phyloP scores from a whole-genome alignment of 2,888 invertebrate species.

The Timandra comae region DNA sequence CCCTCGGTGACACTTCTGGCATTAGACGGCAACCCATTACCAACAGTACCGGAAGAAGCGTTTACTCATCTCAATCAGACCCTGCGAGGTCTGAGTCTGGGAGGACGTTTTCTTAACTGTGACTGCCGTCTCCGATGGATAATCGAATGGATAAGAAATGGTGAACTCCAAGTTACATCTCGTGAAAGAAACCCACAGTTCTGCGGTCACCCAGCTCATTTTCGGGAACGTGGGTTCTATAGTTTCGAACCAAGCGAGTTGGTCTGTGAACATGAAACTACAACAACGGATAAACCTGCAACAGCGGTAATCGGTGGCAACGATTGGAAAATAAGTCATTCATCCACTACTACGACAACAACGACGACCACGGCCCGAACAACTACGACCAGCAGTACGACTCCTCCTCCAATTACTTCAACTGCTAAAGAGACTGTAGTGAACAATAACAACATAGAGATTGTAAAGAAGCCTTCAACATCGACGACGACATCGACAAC shows the following conservation, averaged over 20 bases:
- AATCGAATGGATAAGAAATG: slow-evolving; percentile 91
- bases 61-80: slow-evolving; percentile 88
- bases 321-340: slow-evolving; percentile 40
- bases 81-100: slow-evolving; percentile 89
- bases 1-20: slow-evolving; percentile 91
- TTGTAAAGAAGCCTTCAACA: slow-evolving; percentile 31
- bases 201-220: slow-evolving; percentile 88
- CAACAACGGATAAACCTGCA: slow-evolving; percentile 37
- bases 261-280: slow-evolving; percentile 72
- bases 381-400: slow-evolving; percentile 27
- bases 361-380: slow-evolving; percentile 38
- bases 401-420: slow-evolving; percentile 25
- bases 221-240: slow-evolving; percentile 90
- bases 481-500: slow-evolving; percentile 37
- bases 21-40: slow-evolving; percentile 92
- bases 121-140: slow-evolving; percentile 94
- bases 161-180: slow-evolving; percentile 93
- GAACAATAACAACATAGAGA: slow-evolving; percentile 33
- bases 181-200: slow-evolving; percentile 95
- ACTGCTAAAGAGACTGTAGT: slow-evolving; percentile 29
- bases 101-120: slow-evolving; percentile 91
- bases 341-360: slow-evolving; percentile 31
- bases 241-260: slow-evolving; percentile 88
- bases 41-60: slow-evolving; percentile 88
- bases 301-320: slow-evolving; percentile 27